These are phyloP conservation scores for Periophthalmus modestus DNA, from an alignment of 2,113 vertebrate species.

Conservation along the genomic window DNA sequence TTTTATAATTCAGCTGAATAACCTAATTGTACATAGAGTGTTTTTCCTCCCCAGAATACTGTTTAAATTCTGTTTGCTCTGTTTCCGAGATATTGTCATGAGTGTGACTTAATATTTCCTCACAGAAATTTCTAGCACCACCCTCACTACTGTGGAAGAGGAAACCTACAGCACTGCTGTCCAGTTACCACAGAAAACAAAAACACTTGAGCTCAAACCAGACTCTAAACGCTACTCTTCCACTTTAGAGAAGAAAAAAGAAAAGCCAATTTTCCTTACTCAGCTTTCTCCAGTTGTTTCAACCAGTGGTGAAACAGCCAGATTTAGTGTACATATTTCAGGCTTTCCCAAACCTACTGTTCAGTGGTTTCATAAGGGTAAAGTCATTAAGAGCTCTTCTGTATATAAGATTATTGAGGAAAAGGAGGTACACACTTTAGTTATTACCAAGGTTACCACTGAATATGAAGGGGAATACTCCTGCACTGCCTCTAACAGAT, in stretches of 20 bases:
- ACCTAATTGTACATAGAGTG: background rate
- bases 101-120: slow-evolving; percentile 77
- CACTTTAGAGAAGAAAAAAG: slow-evolving; percentile 77
- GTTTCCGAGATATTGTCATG: slow-evolving; percentile 44
- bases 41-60: slow-evolving; percentile 10
- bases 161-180: slow-evolving; percentile 82
- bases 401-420: slow-evolving; percentile 83
- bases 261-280: slow-evolving; percentile 85
- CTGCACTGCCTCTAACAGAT: slow-evolving; percentile 82
- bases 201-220: slow-evolving; percentile 93
- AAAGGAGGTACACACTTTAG: slow-evolving; percentile 81
- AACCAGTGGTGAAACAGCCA: slow-evolving; percentile 80
- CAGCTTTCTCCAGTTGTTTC: slow-evolving; percentile 77
- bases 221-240: slow-evolving; percentile 82
- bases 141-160: slow-evolving; percentile 84
- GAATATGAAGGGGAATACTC: slow-evolving; percentile 87
- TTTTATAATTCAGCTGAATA: background rate
- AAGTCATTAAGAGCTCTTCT: slow-evolving; percentile 72
- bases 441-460: slow-evolving; percentile 77
- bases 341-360: slow-evolving; percentile 85
- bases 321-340: slow-evolving; percentile 81
- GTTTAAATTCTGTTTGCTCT: slow-evolving; percentile 4
- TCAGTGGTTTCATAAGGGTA: slow-evolving; percentile 86
- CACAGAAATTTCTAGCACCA: slow-evolving; percentile 87
- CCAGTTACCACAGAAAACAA: slow-evolving; percentile 80